Evolutionary conservation across 2,113 vertebrate genomes (phyloP).

Genomic region (Gallinago media): DNA sequence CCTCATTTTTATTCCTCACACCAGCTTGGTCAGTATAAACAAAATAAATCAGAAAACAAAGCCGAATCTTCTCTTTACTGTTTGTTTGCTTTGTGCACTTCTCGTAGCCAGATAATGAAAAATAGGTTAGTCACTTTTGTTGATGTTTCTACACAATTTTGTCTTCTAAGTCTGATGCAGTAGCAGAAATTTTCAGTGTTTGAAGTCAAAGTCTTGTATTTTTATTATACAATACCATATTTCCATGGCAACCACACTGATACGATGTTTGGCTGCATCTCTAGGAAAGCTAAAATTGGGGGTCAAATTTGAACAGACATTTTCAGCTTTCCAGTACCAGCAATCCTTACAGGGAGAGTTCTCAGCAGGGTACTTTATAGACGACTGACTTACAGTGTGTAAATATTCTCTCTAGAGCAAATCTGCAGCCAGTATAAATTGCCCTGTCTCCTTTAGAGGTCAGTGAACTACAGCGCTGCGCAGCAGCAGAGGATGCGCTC

Average conservation of each 20-base stretch:
- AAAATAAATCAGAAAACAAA: neutral
- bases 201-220: neutral
- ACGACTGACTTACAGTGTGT: neutral
- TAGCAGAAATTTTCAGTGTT: neutral
- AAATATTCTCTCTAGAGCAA: neutral
- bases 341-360: neutral
- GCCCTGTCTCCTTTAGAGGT: neutral
- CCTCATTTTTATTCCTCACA: neutral
- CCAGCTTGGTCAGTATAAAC: neutral
- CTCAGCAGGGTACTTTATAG: neutral
- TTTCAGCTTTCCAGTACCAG: neutral
- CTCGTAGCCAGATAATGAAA: neutral
- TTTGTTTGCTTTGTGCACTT: neutral
- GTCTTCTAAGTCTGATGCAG: neutral
- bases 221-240: neutral
- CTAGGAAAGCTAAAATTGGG: neutral
- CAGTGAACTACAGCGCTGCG: neutral
- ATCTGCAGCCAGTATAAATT: neutral
- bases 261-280: neutral
- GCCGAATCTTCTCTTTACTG: neutral
- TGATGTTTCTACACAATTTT: neutral
- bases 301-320: slow-evolving; percentile 27
- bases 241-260: neutral
- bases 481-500: neutral
- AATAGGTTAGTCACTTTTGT: neutral